These are phyloP conservation scores for Embidobia sp. DNA, from an alignment of 2,888 invertebrate species.

Conservation along the genomic window DNA sequence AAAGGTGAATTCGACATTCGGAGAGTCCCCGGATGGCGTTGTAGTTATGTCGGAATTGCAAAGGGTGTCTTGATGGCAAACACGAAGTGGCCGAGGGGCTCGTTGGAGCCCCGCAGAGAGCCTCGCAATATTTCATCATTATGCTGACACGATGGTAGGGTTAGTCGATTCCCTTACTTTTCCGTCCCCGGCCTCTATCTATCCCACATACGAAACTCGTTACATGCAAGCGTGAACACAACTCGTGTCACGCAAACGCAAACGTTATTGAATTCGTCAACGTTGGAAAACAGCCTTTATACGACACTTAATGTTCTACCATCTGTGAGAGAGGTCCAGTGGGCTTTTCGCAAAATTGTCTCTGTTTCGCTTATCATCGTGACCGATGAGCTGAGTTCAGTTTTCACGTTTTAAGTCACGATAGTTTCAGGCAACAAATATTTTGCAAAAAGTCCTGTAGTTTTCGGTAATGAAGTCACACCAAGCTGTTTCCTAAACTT, in stretches of 20 bases:
- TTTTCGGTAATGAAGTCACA: too few relatives aligned
- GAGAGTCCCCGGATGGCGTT: slow-evolving; percentile 68
- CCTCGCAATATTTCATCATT: slow-evolving; percentile 81
- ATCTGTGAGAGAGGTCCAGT: slow-evolving; percentile 72
- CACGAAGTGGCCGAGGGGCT: slow-evolving; percentile 71
- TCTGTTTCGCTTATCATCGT: slow-evolving; percentile 2
- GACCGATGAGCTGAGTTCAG: not conserved
- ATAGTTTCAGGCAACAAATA: too few relatives aligned
- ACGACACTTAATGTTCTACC: slow-evolving; percentile 76
- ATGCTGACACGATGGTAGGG: slow-evolving; percentile 78
- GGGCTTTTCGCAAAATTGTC: slow-evolving; percentile 35
- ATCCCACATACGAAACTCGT: slow-evolving; percentile 76
- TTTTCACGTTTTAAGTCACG: too few relatives aligned
- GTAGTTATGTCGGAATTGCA: slow-evolving; percentile 78
- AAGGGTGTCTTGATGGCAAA: slow-evolving; percentile 71
- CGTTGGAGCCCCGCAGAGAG: slow-evolving; percentile 67
- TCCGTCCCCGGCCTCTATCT: slow-evolving; percentile 36
- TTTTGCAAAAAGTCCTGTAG: too few relatives aligned
- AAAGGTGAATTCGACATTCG: slow-evolving; percentile 69
- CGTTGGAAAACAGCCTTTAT: slow-evolving; percentile 76
- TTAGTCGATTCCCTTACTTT: slow-evolving; percentile 70
- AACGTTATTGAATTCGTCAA: slow-evolving; percentile 78
- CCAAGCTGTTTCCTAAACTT: too few relatives aligned
- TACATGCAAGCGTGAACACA: slow-evolving; percentile 74
- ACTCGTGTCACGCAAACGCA: slow-evolving; percentile 68